phyloP scores from a whole-genome alignment of 2,888 invertebrate genomes.

The Creontiades dilutus region DNA sequence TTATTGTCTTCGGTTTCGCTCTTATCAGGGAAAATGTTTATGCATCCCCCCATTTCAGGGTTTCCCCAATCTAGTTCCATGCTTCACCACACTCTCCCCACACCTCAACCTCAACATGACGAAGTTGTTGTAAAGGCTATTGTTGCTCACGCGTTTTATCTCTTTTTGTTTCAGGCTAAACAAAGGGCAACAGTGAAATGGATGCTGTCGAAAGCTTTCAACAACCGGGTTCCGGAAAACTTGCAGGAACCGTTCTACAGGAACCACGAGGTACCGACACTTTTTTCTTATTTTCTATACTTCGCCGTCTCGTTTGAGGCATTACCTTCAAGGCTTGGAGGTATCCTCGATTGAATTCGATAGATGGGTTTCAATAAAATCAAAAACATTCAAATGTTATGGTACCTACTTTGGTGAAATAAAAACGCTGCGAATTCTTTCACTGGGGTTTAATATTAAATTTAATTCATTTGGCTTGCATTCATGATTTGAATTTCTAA shows the following conservation, averaged over 20 bases:
- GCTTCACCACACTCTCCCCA: background rate
- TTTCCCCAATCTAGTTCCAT: background rate
- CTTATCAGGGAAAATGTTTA: background rate
- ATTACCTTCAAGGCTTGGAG: too few relatives aligned
- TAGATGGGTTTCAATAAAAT: too few relatives aligned
- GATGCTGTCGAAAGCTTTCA: constrained; percentile 97
- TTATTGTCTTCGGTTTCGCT: background rate
- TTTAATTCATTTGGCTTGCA: too few relatives aligned
- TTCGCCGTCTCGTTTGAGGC: too few relatives aligned
- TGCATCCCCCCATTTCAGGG: background rate
- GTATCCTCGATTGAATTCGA: too few relatives aligned
- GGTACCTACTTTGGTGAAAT: too few relatives aligned
- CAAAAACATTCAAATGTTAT: too few relatives aligned
- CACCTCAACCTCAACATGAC: background rate
- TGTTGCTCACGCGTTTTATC: constrained; percentile 39
- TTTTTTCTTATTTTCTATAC: background rate
- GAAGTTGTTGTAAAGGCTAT: constrained; percentile 22
- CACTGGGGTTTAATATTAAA: too few relatives aligned
- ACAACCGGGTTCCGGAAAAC: constrained; percentile 95
- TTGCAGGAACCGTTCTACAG: constrained; percentile 95
- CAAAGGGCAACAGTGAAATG: constrained; percentile 97
- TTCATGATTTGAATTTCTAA: too few relatives aligned
- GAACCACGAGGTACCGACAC: constrained; percentile 90
- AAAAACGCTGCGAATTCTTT: too few relatives aligned
- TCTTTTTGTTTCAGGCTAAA: constrained; percentile 89